Conservation (phyloP, 2,888 invertebrate species). For the Oligia fasciuncula region DNA sequence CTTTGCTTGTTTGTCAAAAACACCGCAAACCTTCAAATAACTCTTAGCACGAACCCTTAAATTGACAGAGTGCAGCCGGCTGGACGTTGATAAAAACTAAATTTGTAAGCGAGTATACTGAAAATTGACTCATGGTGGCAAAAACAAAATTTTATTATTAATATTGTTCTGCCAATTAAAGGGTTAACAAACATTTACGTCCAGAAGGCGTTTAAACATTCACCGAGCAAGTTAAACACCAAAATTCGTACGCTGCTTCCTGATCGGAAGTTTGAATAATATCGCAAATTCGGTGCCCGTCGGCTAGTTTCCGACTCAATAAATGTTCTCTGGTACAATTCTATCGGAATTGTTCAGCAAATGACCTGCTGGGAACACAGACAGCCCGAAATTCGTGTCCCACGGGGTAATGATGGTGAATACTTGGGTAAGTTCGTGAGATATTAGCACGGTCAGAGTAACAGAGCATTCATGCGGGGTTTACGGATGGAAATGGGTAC, state of each 20-base stretch:
- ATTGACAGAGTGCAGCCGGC: no score
- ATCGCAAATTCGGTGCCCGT: constrained; percentile 41
- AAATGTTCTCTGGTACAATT: constrained; percentile 41
- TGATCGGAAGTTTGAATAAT: constrained; percentile 56
- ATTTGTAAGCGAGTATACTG: no score
- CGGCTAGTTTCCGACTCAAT: constrained; percentile 50
- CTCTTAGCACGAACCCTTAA: not conserved
- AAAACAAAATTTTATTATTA: no score
- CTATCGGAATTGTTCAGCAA: constrained; percentile 43
- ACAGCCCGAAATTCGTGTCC: constrained; percentile 34
- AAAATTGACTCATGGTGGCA: no score
- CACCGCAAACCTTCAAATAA: constrained; percentile 23
- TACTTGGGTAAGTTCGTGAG: constrained; percentile 28
- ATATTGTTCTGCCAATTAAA: no score
- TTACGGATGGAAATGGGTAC: not conserved
- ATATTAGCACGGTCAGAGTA: constrained; percentile 25
- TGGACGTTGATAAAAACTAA: no score
- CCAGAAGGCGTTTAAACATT: constrained; percentile 36
- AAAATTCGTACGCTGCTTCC: constrained; percentile 36
- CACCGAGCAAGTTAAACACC: constrained; percentile 23
- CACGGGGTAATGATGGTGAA: constrained; percentile 31
- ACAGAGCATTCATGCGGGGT: not conserved
- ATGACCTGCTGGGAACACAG: constrained; percentile 40
- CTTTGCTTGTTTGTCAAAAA: constrained; percentile 30
- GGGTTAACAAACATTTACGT: constrained; percentile 34